phyloP scores from a whole-genome alignment of 2,113 vertebrate species.

The Menura novaehollandiae region DNA sequence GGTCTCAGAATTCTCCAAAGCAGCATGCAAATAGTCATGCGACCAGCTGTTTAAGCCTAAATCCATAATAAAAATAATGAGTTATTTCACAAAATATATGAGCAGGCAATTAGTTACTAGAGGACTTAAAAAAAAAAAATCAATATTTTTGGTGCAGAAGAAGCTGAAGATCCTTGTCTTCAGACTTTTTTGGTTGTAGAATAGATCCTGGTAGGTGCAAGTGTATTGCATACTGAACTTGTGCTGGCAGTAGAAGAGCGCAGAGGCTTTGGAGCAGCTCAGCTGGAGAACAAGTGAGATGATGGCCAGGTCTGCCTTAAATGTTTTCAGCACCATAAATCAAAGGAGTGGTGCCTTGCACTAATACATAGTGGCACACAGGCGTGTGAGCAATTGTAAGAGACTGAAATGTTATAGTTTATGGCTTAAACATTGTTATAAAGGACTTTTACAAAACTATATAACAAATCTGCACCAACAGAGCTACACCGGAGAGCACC shows the following conservation, averaged over 20 bases:
- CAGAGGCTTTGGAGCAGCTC: not conserved
- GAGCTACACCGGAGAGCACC: no score
- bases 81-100: not conserved
- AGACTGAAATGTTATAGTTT: no score
- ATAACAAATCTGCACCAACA: no score
- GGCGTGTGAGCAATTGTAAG: fast-evolving
- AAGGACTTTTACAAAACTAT: no score
- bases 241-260: not conserved
- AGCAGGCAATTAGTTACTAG: not conserved
- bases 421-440: no score
- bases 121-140: not conserved
- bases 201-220: not conserved
- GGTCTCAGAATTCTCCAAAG: not conserved
- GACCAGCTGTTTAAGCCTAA: not conserved
- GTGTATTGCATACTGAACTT: not conserved
- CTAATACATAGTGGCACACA: fast-evolving
- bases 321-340: not conserved
- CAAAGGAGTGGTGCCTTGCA: not conserved
- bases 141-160: not conserved
- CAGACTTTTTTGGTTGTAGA: not conserved
- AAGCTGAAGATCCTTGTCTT: not conserved
- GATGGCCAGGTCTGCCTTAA: not conserved
- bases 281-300: not conserved
- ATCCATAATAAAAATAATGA: not conserved
- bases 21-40: not conserved